A percentile compares a stretch with the other conserved stretches of the same genome.
Evolutionary conservation across 2,113 vertebrate genomes (phyloP).

Genomic region (Thamnophis sirtalis): DNA sequence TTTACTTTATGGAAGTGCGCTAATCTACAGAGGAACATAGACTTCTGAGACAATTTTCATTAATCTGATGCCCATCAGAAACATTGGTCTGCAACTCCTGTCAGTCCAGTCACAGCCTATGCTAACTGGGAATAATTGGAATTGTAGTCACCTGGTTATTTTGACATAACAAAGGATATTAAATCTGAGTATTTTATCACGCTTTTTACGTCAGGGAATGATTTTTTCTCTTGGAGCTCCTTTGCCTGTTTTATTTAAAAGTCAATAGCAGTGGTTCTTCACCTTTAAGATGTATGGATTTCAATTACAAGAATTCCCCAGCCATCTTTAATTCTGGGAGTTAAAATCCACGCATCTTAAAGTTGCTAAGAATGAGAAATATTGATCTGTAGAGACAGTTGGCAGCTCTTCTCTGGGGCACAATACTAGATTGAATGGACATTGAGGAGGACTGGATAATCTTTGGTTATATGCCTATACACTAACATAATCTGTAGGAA

Average conservation of each 20-base stretch:
- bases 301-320: not conserved
- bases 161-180: not conserved
- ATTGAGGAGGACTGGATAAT: not conserved
- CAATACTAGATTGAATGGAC: not conserved
- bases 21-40: not conserved
- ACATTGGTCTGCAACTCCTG: not conserved
- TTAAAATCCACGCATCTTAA: not conserved
- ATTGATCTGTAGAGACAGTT: not conserved
- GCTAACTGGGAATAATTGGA: not conserved
- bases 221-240: not conserved
- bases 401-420: not conserved
- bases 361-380: not conserved
- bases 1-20: not conserved
- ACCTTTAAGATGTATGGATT: not conserved
- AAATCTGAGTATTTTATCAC: not conserved
- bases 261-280: not conserved
- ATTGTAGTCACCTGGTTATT: not conserved
- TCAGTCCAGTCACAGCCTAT: not conserved
- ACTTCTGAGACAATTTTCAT: not conserved
- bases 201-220: not conserved
- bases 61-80: not conserved
- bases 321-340: not conserved
- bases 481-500: not conserved
- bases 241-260: not conserved
- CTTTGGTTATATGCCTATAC: not conserved